phyloP scores from a whole-genome alignment of 2,888 invertebrate genomes.

The Capitulum mitella region DNA sequence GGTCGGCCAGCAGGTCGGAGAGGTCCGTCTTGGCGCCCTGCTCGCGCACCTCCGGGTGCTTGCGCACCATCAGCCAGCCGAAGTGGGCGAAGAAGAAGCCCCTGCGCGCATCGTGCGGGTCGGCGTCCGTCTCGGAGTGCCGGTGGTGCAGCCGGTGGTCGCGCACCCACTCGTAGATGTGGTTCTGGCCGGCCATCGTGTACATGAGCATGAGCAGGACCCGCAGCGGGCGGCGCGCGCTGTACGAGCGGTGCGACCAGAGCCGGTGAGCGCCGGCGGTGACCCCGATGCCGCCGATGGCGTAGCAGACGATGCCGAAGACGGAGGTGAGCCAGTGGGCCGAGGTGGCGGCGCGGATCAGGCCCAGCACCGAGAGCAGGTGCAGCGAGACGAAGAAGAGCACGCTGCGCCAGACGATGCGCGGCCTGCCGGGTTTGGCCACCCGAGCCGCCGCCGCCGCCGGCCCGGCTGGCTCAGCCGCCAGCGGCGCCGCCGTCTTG shows the following conservation, averaged over 20 bases:
- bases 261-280: conserved; percentile 82
- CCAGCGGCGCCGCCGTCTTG: neutral
- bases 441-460: neutral
- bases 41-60: conserved; percentile 78
- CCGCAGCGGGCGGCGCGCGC: conserved; percentile 76
- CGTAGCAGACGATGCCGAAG: neutral
- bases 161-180: conserved; percentile 78
- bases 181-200: conserved; percentile 82
- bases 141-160: conserved; percentile 83
- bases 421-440: neutral
- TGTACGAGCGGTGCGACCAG: conserved; percentile 89
- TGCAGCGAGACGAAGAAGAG: conserved; percentile 23
- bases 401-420: conserved; percentile 26
- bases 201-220: conserved; percentile 70
- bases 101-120: conserved; percentile 82
- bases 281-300: conserved; percentile 25
- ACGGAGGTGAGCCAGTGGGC: neutral
- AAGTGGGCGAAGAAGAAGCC: conserved; percentile 96
- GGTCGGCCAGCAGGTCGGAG: conserved; percentile 72
- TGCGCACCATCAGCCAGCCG: conserved; percentile 84
- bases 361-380: conserved; percentile 23
- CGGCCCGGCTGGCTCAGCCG: neutral
- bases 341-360: conserved; percentile 7
- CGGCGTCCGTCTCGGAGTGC: conserved; percentile 85
- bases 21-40: conserved; percentile 81